These are phyloP conservation scores for Pharmacophagus antenor DNA, from an alignment of 2,888 invertebrate species.

Conservation along the genomic window DNA sequence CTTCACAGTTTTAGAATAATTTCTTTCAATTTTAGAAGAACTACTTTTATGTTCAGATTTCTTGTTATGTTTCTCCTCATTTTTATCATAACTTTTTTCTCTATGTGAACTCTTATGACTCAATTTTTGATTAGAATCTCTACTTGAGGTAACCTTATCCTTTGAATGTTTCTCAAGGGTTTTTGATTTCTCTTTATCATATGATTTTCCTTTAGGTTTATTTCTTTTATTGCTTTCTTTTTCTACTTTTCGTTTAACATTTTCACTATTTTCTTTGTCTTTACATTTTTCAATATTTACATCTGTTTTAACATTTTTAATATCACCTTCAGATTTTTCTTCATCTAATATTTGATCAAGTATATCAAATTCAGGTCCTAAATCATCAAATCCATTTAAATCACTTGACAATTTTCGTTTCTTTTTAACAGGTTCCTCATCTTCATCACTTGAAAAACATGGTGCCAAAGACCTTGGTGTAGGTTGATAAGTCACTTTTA, in stretches of 20 bases:
- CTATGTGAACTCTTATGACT: constrained; percentile 59
- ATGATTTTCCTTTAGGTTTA: constrained; percentile 40
- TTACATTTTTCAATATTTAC: constrained; percentile 34
- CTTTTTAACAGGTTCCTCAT: constrained; percentile 64
- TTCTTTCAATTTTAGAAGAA: constrained; percentile 44
- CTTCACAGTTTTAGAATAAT: constrained; percentile 41
- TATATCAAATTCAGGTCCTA: constrained; percentile 76
- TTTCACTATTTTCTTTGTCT: constrained; percentile 33
- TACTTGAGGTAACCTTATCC: constrained; percentile 40
- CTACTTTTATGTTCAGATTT: constrained; percentile 39
- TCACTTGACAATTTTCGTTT: constrained; percentile 64
- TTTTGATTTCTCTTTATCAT: constrained; percentile 46
- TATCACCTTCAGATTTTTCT: constrained; percentile 50
- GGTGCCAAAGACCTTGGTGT: constrained; percentile 70
- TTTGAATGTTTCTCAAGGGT: constrained; percentile 46
- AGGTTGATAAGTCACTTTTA: constrained; percentile 67
- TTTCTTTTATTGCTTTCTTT: constrained; percentile 40
- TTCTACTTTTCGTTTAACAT: constrained; percentile 38
- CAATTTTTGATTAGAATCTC: constrained; percentile 51
- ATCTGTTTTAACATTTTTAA: constrained; percentile 31
- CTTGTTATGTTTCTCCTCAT: constrained; percentile 50
- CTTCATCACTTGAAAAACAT: constrained; percentile 77
- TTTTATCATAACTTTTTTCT: constrained; percentile 53
- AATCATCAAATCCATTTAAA: constrained; percentile 69
- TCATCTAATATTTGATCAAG: constrained; percentile 76